These are phyloP conservation scores for Parthenolecanium corni DNA, from an alignment of 2,888 invertebrate genomes.

Conservation along the genomic window DNA sequence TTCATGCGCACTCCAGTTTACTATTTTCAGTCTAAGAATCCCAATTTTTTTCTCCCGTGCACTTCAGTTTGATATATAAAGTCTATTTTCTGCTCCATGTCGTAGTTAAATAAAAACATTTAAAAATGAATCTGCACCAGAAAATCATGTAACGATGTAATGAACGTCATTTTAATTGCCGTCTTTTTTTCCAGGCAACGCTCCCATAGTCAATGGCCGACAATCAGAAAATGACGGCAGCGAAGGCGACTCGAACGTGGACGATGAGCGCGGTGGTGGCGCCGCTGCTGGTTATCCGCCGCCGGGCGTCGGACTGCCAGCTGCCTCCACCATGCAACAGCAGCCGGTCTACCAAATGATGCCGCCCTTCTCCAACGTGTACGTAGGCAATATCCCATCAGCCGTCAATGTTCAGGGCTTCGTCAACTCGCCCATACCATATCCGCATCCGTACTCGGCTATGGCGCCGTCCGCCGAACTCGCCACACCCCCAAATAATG, in stretches of 20 bases:
- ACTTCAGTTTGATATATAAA: too few relatives aligned
- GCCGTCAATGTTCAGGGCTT: constrained; percentile 6
- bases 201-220: constrained; percentile 15
- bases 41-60: too few relatives aligned
- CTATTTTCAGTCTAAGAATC: too few relatives aligned
- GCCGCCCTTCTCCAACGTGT: constrained; percentile 14
- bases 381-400: constrained; percentile 16
- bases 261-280: constrained; percentile 5
- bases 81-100: too few relatives aligned
- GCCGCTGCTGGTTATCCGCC: constrained; percentile 1
- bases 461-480: neutral
- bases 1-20: too few relatives aligned
- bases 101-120: too few relatives aligned
- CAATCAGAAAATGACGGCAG: constrained; percentile 21
- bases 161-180: too few relatives aligned
- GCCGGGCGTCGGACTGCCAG: constrained; percentile 1
- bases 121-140: too few relatives aligned
- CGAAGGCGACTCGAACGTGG: neutral
- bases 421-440: constrained; percentile 17
- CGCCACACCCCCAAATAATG: neutral
- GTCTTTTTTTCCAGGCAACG: constrained; percentile 11
- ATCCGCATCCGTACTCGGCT: constrained; percentile 5
- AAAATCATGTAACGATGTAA: too few relatives aligned
- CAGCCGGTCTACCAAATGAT: constrained; percentile 21
- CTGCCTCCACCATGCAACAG: constrained; percentile 15